phyloP scores from a whole-genome alignment of 2,797 vertebrate genomes.

The Peromyscus nudipes region DNA sequence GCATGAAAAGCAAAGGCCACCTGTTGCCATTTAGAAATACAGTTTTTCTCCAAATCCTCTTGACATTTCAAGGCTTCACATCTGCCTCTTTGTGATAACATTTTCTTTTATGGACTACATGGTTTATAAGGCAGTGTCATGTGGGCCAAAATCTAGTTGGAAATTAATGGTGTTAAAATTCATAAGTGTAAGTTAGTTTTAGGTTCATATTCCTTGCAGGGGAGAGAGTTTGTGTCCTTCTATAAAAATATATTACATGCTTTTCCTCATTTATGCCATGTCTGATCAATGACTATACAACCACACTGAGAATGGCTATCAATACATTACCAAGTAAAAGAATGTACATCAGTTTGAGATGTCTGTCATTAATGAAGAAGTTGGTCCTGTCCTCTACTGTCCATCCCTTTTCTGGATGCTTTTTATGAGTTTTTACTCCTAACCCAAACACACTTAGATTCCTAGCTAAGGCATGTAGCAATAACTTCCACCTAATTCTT shows the following conservation, averaged over 20 bases:
- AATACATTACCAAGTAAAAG: background rate
- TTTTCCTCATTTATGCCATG: background rate
- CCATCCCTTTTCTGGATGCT: background rate
- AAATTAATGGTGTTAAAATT: background rate
- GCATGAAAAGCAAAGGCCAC: background rate
- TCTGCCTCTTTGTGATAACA: background rate
- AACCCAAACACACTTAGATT: background rate
- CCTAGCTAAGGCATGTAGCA: background rate
- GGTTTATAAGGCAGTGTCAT: conserved; percentile 51
- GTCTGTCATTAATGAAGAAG: background rate
- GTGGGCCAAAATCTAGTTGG: background rate
- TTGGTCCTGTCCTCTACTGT: background rate
- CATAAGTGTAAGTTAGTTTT: background rate
- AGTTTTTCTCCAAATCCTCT: background rate
- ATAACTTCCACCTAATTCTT: background rate
- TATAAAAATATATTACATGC: background rate
- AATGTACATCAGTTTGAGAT: background rate
- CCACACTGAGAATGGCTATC: background rate
- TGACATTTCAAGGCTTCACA: background rate
- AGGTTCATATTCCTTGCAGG: background rate
- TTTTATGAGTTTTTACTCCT: background rate
- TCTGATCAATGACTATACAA: background rate
- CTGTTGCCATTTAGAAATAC: background rate
- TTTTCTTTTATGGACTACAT: conserved; percentile 8
- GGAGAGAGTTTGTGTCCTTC: background rate